These are phyloP conservation scores for Actinernus sp. DNA, from an alignment of 92 coral and sea anemone genomes.

Conservation along the genomic window DNA sequence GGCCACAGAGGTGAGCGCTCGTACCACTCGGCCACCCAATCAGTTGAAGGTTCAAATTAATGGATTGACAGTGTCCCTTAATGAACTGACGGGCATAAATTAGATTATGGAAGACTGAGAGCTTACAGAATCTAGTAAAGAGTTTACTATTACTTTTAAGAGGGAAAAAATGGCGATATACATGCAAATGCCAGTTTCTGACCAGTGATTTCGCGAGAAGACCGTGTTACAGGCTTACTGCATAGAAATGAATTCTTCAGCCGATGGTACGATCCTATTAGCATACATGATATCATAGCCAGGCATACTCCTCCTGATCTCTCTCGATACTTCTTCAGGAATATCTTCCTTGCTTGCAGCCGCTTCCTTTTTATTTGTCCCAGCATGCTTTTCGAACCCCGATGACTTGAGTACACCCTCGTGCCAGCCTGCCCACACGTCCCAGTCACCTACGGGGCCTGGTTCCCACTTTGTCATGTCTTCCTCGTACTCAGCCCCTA, in stretches of 20 bases:
- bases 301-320: conserved; percentile 47
- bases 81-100: no score
- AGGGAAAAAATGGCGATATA: no score
- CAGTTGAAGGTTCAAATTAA: no score
- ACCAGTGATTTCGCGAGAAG: no score
- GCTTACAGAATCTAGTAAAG: no score
- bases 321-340: conserved; percentile 58
- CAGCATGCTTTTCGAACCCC: conserved; percentile 27
- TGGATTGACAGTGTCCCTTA: no score
- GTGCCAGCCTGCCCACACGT: conserved; percentile 72
- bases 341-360: conserved; percentile 3
- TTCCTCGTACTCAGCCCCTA: conserved; percentile 52
- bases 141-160: no score
- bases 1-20: no score
- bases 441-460: conserved; percentile 44
- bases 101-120: no score
- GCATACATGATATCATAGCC: conserved; percentile 65
- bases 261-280: conserved; percentile 28
- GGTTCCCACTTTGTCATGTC: conserved; percentile 75
- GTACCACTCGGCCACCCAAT: no score
- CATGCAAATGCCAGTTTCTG: no score
- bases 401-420: conserved; percentile 66
- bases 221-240: no score
- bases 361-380: not conserved
- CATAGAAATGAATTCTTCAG: not conserved